Conservation (phyloP, 1,140 invertebrate genomes). For the Leptinotarsa lineolata region DNA sequence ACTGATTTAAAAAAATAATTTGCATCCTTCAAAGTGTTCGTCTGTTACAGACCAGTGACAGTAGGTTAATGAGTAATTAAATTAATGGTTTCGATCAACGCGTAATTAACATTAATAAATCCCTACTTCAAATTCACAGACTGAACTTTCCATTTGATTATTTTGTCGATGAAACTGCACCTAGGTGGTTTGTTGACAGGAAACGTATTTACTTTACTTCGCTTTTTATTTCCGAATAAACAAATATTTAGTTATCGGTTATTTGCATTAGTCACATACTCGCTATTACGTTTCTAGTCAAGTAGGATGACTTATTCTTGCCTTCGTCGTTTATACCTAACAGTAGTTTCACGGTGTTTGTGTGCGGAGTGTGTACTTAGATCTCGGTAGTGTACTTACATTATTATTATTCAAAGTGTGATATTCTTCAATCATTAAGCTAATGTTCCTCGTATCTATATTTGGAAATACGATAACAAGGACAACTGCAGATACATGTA, state of each 20-base stretch:
- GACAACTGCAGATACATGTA: not conserved
- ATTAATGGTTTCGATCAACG: too few relatives aligned
- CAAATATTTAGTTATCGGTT: constrained; percentile 3
- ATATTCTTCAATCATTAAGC: too few relatives aligned
- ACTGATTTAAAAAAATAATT: too few relatives aligned
- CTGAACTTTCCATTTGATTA: too few relatives aligned
- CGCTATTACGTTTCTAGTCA: not conserved
- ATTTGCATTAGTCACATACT: constrained; percentile 6
- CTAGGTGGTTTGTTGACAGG: not conserved
- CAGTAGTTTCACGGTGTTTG: not conserved
- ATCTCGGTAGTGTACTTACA: not conserved
- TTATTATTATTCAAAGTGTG: too few relatives aligned
- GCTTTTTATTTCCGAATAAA: constrained; percentile 6
- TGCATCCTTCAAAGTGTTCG: too few relatives aligned
- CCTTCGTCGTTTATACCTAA: not conserved
- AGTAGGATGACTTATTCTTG: not conserved
- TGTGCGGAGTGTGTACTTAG: not conserved
- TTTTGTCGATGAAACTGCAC: too few relatives aligned
- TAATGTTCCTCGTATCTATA: not conserved
- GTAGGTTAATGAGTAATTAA: too few relatives aligned
- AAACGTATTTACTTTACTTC: not conserved
- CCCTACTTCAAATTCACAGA: too few relatives aligned
- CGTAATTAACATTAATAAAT: too few relatives aligned
- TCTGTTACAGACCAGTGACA: too few relatives aligned
- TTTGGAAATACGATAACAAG: not conserved